Evolutionary conservation across 1,140 invertebrate species (phyloP).

Genomic region (Mercenaria mercenaria): DNA sequence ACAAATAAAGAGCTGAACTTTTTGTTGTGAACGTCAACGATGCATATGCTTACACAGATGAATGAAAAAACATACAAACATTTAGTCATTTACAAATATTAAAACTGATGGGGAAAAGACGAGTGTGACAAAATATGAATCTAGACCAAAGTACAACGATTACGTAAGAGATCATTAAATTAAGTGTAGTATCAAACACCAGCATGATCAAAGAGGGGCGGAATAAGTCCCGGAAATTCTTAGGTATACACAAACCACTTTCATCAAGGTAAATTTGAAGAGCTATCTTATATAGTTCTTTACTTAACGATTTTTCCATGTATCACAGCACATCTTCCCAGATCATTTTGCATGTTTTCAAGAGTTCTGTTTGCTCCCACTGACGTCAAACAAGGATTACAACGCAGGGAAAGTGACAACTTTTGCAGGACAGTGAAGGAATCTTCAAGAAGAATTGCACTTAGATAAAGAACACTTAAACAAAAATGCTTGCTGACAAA

Average conservation of each 20-base stretch:
- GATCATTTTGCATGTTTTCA: neutral
- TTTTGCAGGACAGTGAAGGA: neutral
- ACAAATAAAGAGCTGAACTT: neutral
- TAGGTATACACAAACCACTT: slow-evolving; percentile 1
- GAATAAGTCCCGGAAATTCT: neutral
- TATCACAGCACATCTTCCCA: neutral
- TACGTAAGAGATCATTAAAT: neutral
- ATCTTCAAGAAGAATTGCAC: neutral
- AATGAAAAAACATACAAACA: neutral
- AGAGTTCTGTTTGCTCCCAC: neutral
- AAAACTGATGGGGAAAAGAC: no score
- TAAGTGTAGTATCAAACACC: neutral
- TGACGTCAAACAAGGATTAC: neutral
- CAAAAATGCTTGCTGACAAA: no score
- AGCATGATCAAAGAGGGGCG: neutral
- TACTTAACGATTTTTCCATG: neutral
- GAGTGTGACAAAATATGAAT: neutral
- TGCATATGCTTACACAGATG: no score
- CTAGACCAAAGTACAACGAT: neutral
- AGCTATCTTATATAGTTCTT: neutral
- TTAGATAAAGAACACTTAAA: no score
- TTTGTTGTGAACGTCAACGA: neutral
- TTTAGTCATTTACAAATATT: neutral
- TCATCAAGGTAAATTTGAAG: slow-evolving; percentile 23
- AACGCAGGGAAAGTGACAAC: neutral